Percentiles rank a stretch among this genome's conserved stretches.
Conservation (phyloP, 2,888 invertebrate genomes). For the Stomorhina lunata region DNA sequence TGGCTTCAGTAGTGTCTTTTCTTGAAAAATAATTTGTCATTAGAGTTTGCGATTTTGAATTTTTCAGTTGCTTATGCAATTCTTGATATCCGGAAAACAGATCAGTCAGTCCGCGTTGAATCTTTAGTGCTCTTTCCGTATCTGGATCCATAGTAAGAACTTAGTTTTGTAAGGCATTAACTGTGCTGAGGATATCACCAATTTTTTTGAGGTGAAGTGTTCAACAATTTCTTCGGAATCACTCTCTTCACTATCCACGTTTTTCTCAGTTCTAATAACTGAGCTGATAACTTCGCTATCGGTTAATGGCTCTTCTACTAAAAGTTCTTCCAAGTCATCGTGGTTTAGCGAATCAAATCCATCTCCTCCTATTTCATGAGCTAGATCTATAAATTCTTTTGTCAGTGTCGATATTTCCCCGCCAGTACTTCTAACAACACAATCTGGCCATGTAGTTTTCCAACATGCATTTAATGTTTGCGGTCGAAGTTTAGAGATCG, state of each 20-base stretch:
- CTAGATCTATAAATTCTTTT: neutral
- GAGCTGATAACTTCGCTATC: neutral
- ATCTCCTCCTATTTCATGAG: neutral
- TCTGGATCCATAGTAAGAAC: constrained; percentile 18
- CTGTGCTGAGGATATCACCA: neutral
- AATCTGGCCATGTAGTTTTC: constrained; percentile 1
- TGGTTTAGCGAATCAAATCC: constrained; percentile 10
- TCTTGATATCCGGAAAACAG: constrained; percentile 24
- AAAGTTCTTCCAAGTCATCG: constrained; percentile 7
- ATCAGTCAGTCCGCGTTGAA: constrained; percentile 24
- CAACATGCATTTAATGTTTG: constrained; percentile 9
- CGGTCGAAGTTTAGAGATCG: neutral
- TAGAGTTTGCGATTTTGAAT: constrained; percentile 1
- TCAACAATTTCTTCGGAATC: neutral
- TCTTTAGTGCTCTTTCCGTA: constrained; percentile 2
- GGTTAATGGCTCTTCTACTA: neutral
- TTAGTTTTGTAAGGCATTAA: constrained; percentile 27
- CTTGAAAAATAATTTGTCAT: too few species aligned
- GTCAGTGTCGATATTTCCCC: neutral
- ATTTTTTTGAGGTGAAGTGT: neutral
- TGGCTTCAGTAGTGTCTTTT: neutral
- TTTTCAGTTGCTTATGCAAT: constrained; percentile 7
- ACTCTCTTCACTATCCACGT: neutral
- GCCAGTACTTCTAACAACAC: too few species aligned
- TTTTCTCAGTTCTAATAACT: neutral